Evolutionary conservation across 2,113 vertebrate genomes (phyloP), one percentile per base, ranked within the genome.

Genomic region (Hymenochirus boettgeri): DNA sequence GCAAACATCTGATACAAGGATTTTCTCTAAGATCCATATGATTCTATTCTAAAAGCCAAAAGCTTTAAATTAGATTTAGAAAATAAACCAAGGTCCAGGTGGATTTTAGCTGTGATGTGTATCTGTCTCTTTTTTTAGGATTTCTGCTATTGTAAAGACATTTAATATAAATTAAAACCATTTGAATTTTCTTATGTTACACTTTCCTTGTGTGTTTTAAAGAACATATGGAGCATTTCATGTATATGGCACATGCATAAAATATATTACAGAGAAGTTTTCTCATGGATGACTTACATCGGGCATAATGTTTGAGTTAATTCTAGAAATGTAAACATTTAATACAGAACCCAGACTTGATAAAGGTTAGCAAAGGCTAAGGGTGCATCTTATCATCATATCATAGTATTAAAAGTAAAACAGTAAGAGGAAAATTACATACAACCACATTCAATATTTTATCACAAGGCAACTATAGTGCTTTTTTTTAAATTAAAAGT

Each of bases 141-240:
- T 47, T n/a, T 13, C 27, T 50, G 21, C 46, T 3, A 21, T 31
- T 19, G 50, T 65, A 56, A 25, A 56, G 53, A 65, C 6, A 22
- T 56, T 56, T 56, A 31, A 56, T 29, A 47, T 31, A 47, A 56
- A 65, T 56, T 29, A 33, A 29, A 65, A 63, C 61, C 61, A 63
- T 31, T 54, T 54, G 61, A 54, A 22, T 61, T 27, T 17, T 50
- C 45, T 31, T 51, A 18, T 24, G 26, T 47, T 47, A 12, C 52
- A 37, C 26, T 9, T 56, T 18, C 56, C 53, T 56, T 39, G n/a
- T 21, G 25, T 46, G 53, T 56, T 24, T 4, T 56, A 51, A 15
- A 4, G 15, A 65, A 6, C 37, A 65, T 51, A 65, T 65, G 37
- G 52, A 6, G 18, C 25, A 23, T 56, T 22, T 65, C 52, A 11